Evolutionary conservation across 2,888 invertebrate species (phyloP).

Genomic region (Lutraria lutraria): DNA sequence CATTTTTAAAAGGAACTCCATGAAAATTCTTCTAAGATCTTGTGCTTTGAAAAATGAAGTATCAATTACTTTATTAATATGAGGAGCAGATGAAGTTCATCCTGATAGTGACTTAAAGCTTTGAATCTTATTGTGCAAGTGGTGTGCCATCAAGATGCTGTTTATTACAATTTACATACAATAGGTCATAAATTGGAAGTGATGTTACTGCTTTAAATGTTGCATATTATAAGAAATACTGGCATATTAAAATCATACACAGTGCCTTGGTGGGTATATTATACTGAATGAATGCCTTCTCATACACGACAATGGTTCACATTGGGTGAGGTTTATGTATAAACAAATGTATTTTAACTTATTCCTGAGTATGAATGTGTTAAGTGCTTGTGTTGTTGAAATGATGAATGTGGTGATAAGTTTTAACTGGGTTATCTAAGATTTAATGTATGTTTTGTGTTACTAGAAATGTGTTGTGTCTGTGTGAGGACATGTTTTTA

Average conservation of each 20-base stretch:
- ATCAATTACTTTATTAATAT: neutral
- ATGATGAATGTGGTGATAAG: neutral
- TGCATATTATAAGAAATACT: neutral
- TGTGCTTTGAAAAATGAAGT: neutral
- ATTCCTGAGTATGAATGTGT: slow-evolving; percentile 7
- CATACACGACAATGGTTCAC: neutral
- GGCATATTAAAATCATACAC: neutral
- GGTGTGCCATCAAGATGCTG: slow-evolving; percentile 7
- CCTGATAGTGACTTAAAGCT: neutral
- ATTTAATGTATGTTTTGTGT: neutral
- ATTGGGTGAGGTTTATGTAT: slow-evolving; percentile 9
- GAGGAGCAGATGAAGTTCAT: neutral
- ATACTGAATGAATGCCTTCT: neutral
- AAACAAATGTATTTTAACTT: slow-evolving; percentile 10
- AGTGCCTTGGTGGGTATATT: slow-evolving; percentile 13
- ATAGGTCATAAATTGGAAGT: neutral
- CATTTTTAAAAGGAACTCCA: neutral
- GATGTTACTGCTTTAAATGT: neutral
- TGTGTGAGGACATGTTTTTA: neutral
- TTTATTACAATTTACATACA: neutral
- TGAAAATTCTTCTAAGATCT: neutral
- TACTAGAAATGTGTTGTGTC: neutral
- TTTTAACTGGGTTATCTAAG: neutral
- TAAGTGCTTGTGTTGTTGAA: slow-evolving; percentile 13
- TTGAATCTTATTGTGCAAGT: neutral